These are phyloP conservation scores for Anguilla rostrata DNA, from an alignment of 2,113 vertebrate species.

Conservation along the genomic window DNA sequence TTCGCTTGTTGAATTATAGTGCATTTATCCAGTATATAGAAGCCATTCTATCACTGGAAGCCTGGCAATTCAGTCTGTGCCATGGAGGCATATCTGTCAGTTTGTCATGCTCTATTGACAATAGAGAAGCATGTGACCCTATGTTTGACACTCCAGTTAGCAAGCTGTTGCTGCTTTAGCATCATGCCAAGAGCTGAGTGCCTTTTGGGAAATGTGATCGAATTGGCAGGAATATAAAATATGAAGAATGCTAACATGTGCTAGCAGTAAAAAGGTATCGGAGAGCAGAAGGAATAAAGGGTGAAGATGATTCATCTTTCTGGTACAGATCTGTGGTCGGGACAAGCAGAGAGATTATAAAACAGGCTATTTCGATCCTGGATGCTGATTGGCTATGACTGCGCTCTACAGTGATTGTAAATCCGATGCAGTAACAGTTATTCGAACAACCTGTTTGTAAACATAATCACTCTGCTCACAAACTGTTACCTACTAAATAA, in stretches of 20 bases:
- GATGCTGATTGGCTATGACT: no score
- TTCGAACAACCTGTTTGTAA: no score
- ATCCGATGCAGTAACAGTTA: no score
- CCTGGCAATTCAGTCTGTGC: background rate
- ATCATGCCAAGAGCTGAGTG: conserved; percentile 20
- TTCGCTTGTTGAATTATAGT: conserved; percentile 14
- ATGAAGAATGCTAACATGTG: background rate
- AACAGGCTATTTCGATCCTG: no score
- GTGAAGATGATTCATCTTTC: background rate
- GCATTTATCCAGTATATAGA: conserved; percentile 20
- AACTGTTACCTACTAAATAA: no score
- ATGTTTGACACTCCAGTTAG: conserved; percentile 56
- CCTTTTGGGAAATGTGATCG: conserved; percentile 28
- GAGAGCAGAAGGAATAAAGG: background rate
- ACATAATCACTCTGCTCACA: no score
- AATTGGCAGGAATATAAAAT: conserved; percentile 30
- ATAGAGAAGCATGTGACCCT: conserved; percentile 21
- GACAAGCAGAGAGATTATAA: no score
- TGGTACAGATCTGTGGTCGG: background rate
- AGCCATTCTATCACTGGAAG: conserved; percentile 23
- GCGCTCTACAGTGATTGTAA: no score
- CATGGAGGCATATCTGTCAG: conserved; percentile 24
- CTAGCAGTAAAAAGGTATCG: background rate
- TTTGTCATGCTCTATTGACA: background rate
- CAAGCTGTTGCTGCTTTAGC: conserved; percentile 36